Conservation (phyloP, 2,797 vertebrate genomes). For the Sebastes itinus region DNA sequence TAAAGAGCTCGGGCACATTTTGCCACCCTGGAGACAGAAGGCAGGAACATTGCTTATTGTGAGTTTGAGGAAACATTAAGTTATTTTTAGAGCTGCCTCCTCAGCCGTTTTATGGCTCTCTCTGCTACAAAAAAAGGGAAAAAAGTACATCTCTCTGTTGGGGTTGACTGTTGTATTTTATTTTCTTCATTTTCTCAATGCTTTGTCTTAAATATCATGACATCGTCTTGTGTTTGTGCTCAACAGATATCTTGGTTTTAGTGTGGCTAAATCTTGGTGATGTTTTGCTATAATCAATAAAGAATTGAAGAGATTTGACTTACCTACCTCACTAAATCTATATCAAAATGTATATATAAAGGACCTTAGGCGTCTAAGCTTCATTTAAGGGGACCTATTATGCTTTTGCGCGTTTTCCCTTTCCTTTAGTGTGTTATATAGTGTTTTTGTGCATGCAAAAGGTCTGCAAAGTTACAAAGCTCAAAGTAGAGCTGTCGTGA, state of each 20-base stretch:
- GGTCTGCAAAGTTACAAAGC: too few relatives aligned
- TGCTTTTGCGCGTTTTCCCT: too few relatives aligned
- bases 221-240: not conserved
- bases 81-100: slow-evolving; percentile 64
- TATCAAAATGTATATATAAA: not conserved
- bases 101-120: slow-evolving; percentile 45
- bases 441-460: too few relatives aligned
- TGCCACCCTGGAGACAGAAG: slow-evolving; percentile 34
- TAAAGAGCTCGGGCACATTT: slow-evolving; percentile 16
- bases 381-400: too few relatives aligned
- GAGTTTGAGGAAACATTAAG: slow-evolving; percentile 60
- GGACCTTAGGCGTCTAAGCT: not conserved
- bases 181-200: not conserved
- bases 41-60: slow-evolving; percentile 51
- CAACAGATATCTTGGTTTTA: not conserved
- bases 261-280: not conserved
- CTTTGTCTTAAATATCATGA: not conserved
- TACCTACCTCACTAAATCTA: not conserved
- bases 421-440: too few relatives aligned
- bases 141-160: not conserved
- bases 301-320: not conserved
- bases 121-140: slow-evolving; percentile 10
- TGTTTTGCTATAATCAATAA: not conserved
- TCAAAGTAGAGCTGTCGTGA: too few relatives aligned
- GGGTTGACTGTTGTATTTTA: not conserved